A percentile compares a stretch with the other conserved stretches of the same genome.
Conservation (phyloP, 2,888 invertebrate species). For the Drosophila flavopinicola region DNA sequence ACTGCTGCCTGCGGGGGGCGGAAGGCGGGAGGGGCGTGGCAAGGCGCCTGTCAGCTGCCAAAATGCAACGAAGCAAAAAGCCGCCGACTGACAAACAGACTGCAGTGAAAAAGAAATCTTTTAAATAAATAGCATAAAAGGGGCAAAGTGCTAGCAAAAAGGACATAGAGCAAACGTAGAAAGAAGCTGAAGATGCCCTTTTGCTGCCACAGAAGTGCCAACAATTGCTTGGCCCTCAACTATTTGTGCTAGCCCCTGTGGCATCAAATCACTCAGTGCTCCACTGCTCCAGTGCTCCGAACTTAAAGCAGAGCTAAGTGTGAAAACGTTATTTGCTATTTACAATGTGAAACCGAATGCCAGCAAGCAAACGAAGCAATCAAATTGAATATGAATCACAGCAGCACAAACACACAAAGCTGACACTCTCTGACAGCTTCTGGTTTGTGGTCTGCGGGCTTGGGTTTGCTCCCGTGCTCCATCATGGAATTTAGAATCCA, state of each 20-base stretch:
- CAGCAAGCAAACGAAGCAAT: conserved; percentile 41
- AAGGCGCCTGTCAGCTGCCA: conserved; percentile 40
- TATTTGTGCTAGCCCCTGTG: conserved; percentile 6
- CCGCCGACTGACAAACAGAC: conserved; percentile 16
- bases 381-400: conserved; percentile 58
- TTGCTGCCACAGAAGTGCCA: conserved; percentile 27
- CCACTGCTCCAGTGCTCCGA: no score
- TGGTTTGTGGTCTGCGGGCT: conserved; percentile 5
- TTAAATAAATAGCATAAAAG: conserved; percentile 32
- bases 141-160: conserved; percentile 21
- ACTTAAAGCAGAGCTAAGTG: conserved; percentile 61
- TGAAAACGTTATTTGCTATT: conserved; percentile 59
- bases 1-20: conserved; percentile 4
- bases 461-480: conserved; percentile 12
- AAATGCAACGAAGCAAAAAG: conserved; percentile 35
- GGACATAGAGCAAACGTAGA: not conserved
- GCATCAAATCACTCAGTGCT: conserved; percentile 39
- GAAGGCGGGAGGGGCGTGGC: not conserved
- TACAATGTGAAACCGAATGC: conserved; percentile 31
- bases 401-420: conserved; percentile 23
- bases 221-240: conserved; percentile 21
- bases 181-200: conserved; percentile 1
- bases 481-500: conserved; percentile 54
- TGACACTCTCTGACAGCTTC: conserved; percentile 1
- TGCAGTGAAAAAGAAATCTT: conserved; percentile 21